Percentiles rank a stretch among this genome's conserved stretches.
phyloP scores from a whole-genome alignment of 1,140 invertebrate species.

The Drosophila erecta region DNA sequence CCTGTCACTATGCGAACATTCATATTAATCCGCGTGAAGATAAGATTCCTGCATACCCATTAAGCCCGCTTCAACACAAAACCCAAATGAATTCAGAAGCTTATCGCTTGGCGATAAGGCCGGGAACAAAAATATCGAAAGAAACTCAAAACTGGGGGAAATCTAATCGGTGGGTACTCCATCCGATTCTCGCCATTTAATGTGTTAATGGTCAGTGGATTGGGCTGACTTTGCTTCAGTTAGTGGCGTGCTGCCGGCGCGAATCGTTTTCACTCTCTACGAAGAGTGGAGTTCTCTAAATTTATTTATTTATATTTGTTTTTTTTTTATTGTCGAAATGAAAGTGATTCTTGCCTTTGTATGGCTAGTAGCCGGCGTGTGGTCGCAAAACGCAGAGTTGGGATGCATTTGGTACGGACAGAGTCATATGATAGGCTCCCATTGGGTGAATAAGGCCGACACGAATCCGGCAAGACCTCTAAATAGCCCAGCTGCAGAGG shows the following conservation, averaged over 20 bases:
- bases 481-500: constrained; percentile 58
- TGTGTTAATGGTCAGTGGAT: constrained; percentile 15
- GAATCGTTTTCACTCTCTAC: constrained; percentile 8
- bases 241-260: constrained; percentile 40
- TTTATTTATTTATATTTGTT: constrained; percentile 5
- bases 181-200: constrained; percentile 9
- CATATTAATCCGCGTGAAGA: constrained; percentile 26
- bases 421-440: constrained; percentile 77
- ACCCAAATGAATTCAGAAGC: constrained; percentile 34
- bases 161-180: constrained; percentile 52
- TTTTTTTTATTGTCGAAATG: constrained; percentile 12
- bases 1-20: constrained; percentile 20
- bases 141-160: constrained; percentile 8
- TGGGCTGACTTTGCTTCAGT: constrained; percentile 23
- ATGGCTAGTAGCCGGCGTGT: background rate
- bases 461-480: constrained; percentile 84
- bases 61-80: constrained; percentile 25
- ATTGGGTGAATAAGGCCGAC: constrained; percentile 61
- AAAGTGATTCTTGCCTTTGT: constrained; percentile 7
- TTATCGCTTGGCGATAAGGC: constrained; percentile 26
- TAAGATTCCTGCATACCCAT: constrained; percentile 22
- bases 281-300: background rate
- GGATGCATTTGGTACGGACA: constrained; percentile 87
- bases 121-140: background rate
- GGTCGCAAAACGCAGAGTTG: constrained; percentile 18